Evolutionary conservation across 2,113 vertebrate genomes (phyloP).

Genomic region (Podiceps cristatus): DNA sequence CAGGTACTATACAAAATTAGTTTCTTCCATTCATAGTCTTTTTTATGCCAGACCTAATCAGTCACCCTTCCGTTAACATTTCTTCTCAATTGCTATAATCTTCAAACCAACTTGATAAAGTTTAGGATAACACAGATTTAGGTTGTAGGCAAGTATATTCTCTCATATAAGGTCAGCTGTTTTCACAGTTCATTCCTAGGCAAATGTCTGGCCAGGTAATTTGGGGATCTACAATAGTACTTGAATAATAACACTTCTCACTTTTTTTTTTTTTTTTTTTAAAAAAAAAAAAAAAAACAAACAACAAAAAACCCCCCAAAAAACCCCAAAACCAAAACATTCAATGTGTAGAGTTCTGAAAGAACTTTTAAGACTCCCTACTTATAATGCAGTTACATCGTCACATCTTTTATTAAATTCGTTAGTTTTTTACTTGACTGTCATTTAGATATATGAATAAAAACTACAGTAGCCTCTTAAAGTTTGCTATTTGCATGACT

Average conservation of each 20-base stretch:
- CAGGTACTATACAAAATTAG: not conserved
- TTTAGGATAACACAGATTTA: not conserved
- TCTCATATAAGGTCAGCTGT: not conserved
- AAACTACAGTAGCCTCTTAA: not conserved
- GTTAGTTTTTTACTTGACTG: not conserved
- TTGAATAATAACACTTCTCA: not conserved
- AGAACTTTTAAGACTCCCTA: not conserved
- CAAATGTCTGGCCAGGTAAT: not conserved
- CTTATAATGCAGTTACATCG: not conserved
- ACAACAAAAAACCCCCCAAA: too few species aligned
- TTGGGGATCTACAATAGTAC: not conserved
- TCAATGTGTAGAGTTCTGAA: not conserved
- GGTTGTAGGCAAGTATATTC: not conserved
- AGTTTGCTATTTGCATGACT: not conserved
- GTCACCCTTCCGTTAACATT: not conserved
- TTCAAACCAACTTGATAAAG: not conserved
- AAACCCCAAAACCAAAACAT: fast-evolving
- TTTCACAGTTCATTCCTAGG: not conserved
- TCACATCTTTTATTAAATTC: not conserved
- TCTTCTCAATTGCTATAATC: not conserved
- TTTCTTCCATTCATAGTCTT: not conserved
- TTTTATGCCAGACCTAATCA: not conserved
- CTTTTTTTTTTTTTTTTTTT: not conserved
- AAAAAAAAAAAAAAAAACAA: too few species aligned
- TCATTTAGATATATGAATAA: not conserved